Evolutionary conservation across 2,113 vertebrate species (phyloP).

Genomic region (Morone saxatilis): DNA sequence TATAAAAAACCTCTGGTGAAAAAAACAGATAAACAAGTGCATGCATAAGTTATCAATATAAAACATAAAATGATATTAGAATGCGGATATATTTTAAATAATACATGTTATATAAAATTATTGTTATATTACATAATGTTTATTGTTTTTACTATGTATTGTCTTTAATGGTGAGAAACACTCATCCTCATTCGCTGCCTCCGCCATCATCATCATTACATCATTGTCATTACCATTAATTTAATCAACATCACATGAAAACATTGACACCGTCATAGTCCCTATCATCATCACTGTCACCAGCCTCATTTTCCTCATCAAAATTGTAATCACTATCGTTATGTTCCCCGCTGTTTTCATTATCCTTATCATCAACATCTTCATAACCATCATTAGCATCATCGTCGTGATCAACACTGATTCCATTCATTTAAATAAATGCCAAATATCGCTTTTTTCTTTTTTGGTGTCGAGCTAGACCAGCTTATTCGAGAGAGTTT

Average conservation of each 20-base stretch:
- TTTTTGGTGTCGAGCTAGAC: background rate
- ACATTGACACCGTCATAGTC: constrained; percentile 10
- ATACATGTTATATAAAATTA: too few relatives aligned
- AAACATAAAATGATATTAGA: too few relatives aligned
- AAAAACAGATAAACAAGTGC: too few relatives aligned
- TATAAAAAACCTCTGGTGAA: too few relatives aligned
- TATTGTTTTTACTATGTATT: background rate
- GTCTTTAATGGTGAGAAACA: background rate
- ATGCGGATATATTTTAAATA: too few relatives aligned
- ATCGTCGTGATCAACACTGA: constrained; percentile 29
- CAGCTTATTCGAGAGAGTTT: background rate
- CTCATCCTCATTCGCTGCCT: background rate
- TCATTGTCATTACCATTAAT: constrained; percentile 48
- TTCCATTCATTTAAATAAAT: constrained; percentile 58
- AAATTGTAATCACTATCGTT: constrained; percentile 50
- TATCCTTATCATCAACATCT: constrained; percentile 32
- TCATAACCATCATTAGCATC: constrained; percentile 49
- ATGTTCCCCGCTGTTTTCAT: constrained; percentile 51
- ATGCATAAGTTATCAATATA: too few relatives aligned
- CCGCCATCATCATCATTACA: constrained; percentile 6
- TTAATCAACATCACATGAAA: constrained; percentile 65
- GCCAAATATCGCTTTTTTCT: background rate
- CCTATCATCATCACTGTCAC: constrained; percentile 25
- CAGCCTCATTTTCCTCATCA: constrained; percentile 62
- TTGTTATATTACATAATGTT: too few relatives aligned